A percentile compares a stretch with the other conserved stretches of the same genome.
Evolutionary conservation across 2,888 invertebrate genomes (phyloP).

Genomic region (Notocelia uddmanniana): DNA sequence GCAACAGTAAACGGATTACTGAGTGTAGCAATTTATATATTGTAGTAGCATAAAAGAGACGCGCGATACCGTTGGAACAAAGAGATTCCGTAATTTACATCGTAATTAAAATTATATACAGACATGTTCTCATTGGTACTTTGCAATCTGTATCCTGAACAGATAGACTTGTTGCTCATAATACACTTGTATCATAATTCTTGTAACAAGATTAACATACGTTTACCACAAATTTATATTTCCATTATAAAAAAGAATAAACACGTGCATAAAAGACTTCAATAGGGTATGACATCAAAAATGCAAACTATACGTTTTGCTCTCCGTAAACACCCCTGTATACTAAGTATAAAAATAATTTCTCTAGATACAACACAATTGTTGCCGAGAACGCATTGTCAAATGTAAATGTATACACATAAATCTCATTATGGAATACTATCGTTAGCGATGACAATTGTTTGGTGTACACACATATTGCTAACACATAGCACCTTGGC

Average conservation of each 20-base stretch:
- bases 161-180: slow-evolving; percentile 52
- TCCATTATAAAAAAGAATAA: slow-evolving; percentile 44
- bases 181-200: slow-evolving; percentile 46
- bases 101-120: slow-evolving; percentile 78
- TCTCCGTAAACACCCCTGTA: slow-evolving; percentile 38
- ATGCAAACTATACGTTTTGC: slow-evolving; percentile 41
- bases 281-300: slow-evolving; percentile 41
- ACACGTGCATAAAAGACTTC: slow-evolving; percentile 42
- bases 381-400: slow-evolving; percentile 42
- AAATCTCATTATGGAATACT: slow-evolving; percentile 41
- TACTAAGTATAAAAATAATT: slow-evolving; percentile 47
- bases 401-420: slow-evolving; percentile 40
- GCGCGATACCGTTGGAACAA: slow-evolving; percentile 77
- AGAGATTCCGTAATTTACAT: slow-evolving; percentile 84
- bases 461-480: slow-evolving; percentile 37
- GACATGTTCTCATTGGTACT: slow-evolving; percentile 68
- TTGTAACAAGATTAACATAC: slow-evolving; percentile 45
- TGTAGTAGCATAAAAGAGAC: slow-evolving; percentile 77
- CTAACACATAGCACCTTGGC: slow-evolving; percentile 45
- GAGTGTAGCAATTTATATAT: slow-evolving; percentile 74
- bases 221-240: slow-evolving; percentile 40
- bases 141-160: slow-evolving; percentile 53
- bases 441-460: slow-evolving; percentile 31
- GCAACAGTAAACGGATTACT: slow-evolving; percentile 81
- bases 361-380: slow-evolving; percentile 44